Conservation (phyloP, 2,113 vertebrate genomes). For the Sceloporus undulatus region DNA sequence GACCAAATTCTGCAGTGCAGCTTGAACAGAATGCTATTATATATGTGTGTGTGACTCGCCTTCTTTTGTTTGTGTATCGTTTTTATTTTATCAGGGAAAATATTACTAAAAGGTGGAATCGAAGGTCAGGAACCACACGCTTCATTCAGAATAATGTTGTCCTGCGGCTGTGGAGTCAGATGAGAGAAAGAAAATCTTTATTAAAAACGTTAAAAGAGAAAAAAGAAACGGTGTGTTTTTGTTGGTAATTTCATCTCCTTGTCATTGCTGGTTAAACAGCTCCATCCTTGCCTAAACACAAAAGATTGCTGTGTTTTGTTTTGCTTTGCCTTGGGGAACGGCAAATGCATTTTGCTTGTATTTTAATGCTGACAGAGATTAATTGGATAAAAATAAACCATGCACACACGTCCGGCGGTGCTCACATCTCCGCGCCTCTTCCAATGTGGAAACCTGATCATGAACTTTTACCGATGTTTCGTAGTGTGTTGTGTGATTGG, state of each 20-base stretch:
- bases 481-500: accelerated
- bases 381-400: neutral
- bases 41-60: accelerated
- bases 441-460: neutral
- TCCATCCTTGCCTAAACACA: neutral
- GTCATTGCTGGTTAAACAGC: neutral
- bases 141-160: neutral
- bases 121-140: accelerated
- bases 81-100: neutral
- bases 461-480: accelerated
- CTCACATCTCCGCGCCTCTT: neutral
- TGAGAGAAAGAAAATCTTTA: neutral
- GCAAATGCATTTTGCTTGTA: neutral
- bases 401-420: accelerated
- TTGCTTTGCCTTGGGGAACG: neutral
- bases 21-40: neutral
- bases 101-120: slow-evolving; percentile 1
- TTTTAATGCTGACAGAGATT: neutral
- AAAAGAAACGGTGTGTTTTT: neutral
- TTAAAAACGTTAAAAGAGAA: neutral
- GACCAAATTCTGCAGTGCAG: neutral
- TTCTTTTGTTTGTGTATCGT: neutral
- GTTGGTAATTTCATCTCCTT: neutral
- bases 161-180: neutral
- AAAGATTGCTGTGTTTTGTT: neutral